Base-by-base conservation (phyloP, 2,888 invertebrate species). In the Andrena bucephala region DNA sequence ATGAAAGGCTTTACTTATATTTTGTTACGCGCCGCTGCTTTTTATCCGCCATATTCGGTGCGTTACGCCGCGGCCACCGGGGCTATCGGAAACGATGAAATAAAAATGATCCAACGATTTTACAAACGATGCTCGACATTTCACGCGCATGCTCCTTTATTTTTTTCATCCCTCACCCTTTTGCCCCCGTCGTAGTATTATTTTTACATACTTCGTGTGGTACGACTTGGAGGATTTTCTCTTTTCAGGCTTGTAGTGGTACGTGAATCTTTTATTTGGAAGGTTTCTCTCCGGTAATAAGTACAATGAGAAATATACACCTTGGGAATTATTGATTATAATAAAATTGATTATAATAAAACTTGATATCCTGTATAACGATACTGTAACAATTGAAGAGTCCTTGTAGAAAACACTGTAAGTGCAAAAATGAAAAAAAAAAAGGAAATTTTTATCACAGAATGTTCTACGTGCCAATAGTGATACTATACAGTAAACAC, bases 1-100 rank as follows among this genome's bases (percentile, higher is more conserved):
- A 85, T 85, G 87, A 83, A 77, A 85, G 79, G 85, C 76, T 84
- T 82, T 83, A 79, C 52, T 68, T 83, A 75, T 65, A 84, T 76
- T 79, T 72, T 62, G 75, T 79, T 83, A 72, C 67, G 70, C 81
- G 59, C 67, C 68, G 36, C 63, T 60, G 84, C 77, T 82, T 86
- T 84, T 84, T 75, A 81, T 27, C 27, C 60, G 60, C 27, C 60
- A 78, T 67, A 69, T 78, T 79, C 29, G 70, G 16, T 48, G 24
- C 27, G 77, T 79, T 78, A 79, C 78, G 31, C 57, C 63, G 63
- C 62, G 31, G n/a, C 31, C 27, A 16, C 48, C 36, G 27, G 8
- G 1, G 54, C 13, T 24, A n/a, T 50, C 67, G 4, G 31, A 10
- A 60, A 36, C 66, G 42, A 65, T 79, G 57, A 79, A 80, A 60